Evolutionary conservation across 2,888 invertebrate genomes (phyloP), one percentile per base, ranked within the genome.

Genomic region (Quadriops clusia): DNA sequence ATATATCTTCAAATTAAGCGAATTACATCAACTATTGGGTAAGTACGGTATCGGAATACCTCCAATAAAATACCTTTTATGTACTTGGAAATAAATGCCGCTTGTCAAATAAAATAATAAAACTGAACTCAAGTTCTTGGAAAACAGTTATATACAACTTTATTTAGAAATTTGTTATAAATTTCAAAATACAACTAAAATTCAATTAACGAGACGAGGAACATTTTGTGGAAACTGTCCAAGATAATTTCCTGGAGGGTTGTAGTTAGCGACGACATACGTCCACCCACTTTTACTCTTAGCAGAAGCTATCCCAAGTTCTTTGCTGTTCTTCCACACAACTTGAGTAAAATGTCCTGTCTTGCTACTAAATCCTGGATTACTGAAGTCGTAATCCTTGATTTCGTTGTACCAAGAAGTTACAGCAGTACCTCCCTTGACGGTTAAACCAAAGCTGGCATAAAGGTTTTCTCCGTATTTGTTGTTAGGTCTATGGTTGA

Each of bases 211-310:
- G n/a, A n/a, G n/a, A 68, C 68, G 74, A 4, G 68, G 65, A 3
- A 82, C 79, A 48, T 82, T 81, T 33, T 70, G 70, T 2, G 63
- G 57, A 45, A 80, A 82, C 41, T 77, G 74, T 1, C 79, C 79
- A 23, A 75, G 67, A 45, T 70, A 77, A 51, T 89, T 89, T 8
- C 89, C 89, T 2, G 85, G 75, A 1, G 89, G 87, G 49, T 71
- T 70, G 50, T 89, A 89, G 56, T 85, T 84, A 29, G 79, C 83
- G 0, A 91, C 89, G 1, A 90, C 83, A 45, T 82, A 82, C 2
- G 83, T 70, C 53, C 81, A 79, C 1, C 84, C 87, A 34, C 76
- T 75, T 30, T 75, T 74, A 45, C 76, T 74, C 46, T 75, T 68
- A 1, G 80, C 75, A 49, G 76, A 66, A 3, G 77, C 83, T 9